A percentile compares a stretch with the other conserved stretches of the same genome.
Conservation (phyloP, 1,140 invertebrate genomes). For the Ganaspis sp. region DNA sequence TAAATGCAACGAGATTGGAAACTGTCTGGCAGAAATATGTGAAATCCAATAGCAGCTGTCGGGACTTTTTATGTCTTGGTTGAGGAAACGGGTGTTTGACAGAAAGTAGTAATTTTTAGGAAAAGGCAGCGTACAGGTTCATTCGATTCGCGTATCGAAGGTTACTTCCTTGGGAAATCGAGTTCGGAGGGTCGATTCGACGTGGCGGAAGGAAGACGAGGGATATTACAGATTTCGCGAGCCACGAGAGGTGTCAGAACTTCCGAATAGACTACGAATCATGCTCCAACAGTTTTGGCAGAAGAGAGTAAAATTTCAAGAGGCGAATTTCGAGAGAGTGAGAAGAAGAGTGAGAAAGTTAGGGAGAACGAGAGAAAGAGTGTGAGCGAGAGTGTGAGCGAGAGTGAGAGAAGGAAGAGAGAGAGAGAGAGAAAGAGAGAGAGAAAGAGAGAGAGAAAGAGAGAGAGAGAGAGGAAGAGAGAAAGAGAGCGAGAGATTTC, state of each 20-base stretch:
- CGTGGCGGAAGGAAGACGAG: conserved; percentile 57
- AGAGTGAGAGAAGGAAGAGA: conserved; percentile 37
- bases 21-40: neutral
- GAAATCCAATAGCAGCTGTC: conserved; percentile 16
- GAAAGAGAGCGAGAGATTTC: no score
- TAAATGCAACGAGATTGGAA: conserved; percentile 1
- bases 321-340: conserved; percentile 28
- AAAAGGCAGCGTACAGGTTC: conserved; percentile 44
- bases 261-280: conserved; percentile 45
- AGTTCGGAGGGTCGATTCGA: conserved; percentile 55
- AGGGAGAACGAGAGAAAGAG: no score
- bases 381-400: no score
- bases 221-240: conserved; percentile 54
- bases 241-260: conserved; percentile 57
- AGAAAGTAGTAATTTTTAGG: conserved; percentile 20
- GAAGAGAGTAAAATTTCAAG: conserved; percentile 38
- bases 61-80: neutral
- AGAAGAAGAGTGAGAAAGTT: no score
- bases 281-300: conserved; percentile 47
- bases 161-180: conserved; percentile 46
- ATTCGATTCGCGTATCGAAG: conserved; percentile 54
- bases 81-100: neutral
- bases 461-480: conserved; percentile 36
- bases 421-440: conserved; percentile 34
- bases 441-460: conserved; percentile 32